Percentiles rank a stretch among this genome's conserved stretches.
phyloP scores from a whole-genome alignment of 2,888 invertebrate genomes.

The Limnephilus rhombicus region DNA sequence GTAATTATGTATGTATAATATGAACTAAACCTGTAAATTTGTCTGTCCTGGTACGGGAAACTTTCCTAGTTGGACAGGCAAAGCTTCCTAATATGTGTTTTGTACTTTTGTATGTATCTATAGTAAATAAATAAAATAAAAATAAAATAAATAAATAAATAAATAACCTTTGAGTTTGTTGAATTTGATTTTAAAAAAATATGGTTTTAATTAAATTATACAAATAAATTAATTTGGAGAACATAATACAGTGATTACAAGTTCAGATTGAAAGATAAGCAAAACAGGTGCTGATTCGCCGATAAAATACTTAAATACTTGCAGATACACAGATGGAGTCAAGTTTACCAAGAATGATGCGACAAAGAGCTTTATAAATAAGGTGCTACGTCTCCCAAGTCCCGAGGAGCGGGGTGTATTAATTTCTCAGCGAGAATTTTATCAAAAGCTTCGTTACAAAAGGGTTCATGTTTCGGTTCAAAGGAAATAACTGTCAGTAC shows the following conservation, averaged over 20 bases:
- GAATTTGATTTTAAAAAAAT: no score
- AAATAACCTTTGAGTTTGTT: no score
- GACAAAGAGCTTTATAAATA: not conserved
- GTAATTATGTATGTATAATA: no score
- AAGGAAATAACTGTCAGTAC: constrained; percentile 20
- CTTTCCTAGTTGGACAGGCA: no score
- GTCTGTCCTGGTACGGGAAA: no score
- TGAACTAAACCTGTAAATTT: no score
- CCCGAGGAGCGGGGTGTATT: not conserved
- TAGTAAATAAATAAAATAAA: no score
- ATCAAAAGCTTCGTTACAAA: constrained; percentile 9
- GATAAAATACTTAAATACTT: not conserved
- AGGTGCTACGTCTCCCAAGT: not conserved
- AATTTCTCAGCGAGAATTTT: constrained; percentile 3
- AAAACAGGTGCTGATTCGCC: not conserved
- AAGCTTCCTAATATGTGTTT: no score
- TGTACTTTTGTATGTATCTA: no score
- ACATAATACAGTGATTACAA: not conserved
- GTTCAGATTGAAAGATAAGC: not conserved
- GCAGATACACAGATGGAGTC: not conserved
- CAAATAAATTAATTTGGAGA: not conserved
- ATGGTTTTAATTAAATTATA: no score
- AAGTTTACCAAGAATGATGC: not conserved
- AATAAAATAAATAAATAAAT: no score
- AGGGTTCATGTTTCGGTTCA: constrained; percentile 2